Percentiles rank a stretch among this genome's conserved stretches.
These are phyloP conservation scores for Sus cebifrons DNA, from an alignment of 2,797 vertebrate species.

Conservation along the genomic window DNA sequence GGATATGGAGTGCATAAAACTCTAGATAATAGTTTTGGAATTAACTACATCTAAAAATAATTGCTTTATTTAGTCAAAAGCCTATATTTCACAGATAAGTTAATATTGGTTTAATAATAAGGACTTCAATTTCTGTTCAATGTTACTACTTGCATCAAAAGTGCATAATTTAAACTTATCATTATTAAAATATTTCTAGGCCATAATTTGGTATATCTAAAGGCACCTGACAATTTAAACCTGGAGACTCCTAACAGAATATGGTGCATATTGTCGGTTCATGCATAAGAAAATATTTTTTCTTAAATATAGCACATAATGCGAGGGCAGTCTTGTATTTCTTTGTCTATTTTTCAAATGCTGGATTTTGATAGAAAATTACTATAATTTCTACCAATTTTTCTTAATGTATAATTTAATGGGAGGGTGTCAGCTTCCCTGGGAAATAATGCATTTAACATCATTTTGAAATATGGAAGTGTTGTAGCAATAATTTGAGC, in stretches of 20 bases:
- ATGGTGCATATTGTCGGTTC: not conserved
- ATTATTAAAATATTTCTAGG: conserved; percentile 55
- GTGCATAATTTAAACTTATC: not conserved
- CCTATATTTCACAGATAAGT: not conserved
- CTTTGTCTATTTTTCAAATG: conserved; percentile 5
- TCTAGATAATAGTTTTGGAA: not conserved
- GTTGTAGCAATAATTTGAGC: not conserved
- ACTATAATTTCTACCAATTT: not conserved
- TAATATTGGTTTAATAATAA: conserved; percentile 24
- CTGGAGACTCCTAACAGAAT: not conserved
- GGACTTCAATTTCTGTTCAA: conserved; percentile 9
- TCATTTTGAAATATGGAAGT: not conserved
- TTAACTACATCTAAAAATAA: conserved; percentile 22
- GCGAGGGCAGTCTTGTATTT: not conserved
- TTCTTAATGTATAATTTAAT: conserved; percentile 17
- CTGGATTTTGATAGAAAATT: not conserved
- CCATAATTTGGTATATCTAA: conserved; percentile 14
- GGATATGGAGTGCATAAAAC: not conserved
- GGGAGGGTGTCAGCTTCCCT: not conserved
- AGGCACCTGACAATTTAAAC: not conserved
- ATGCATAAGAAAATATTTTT: not conserved
- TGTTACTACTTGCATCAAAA: conserved; percentile 4
- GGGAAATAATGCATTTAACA: not conserved
- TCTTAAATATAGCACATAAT: not conserved
- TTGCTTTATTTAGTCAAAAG: conserved; percentile 15